These are phyloP conservation scores for Mayetiola destructor DNA, from an alignment of 2,888 invertebrate species.

Conservation along the genomic window DNA sequence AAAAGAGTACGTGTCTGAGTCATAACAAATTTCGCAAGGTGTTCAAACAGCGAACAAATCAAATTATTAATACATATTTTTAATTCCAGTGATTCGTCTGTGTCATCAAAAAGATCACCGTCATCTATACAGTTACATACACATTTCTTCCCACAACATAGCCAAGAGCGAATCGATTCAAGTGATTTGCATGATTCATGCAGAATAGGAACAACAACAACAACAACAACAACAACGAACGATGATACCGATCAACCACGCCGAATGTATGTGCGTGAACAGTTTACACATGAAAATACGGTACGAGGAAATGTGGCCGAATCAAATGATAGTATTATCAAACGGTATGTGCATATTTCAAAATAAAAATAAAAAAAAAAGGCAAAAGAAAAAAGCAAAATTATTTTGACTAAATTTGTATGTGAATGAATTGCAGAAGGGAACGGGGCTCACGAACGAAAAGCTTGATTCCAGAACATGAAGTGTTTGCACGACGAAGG, in stretches of 20 bases:
- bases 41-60: neutral
- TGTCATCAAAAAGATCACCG: neutral
- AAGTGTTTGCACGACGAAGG: neutral
- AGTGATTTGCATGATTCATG: no score
- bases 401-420: neutral
- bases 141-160: constrained; percentile 8
- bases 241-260: constrained; percentile 17
- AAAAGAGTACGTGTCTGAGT: neutral
- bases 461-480: neutral
- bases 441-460: neutral
- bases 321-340: neutral
- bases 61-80: neutral
- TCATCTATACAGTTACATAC: neutral
- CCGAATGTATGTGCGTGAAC: constrained; percentile 52
- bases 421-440: neutral
- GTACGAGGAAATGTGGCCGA: constrained; percentile 39
- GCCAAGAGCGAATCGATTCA: constrained; percentile 1
- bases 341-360: neutral
- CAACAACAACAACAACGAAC: neutral
- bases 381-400: no score
- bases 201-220: neutral
- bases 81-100: neutral
- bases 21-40: neutral
- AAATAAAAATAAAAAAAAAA: neutral
- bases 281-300: constrained; percentile 57